Conservation (phyloP, 2,113 vertebrate species). For the Microtus pennsylvanicus region DNA sequence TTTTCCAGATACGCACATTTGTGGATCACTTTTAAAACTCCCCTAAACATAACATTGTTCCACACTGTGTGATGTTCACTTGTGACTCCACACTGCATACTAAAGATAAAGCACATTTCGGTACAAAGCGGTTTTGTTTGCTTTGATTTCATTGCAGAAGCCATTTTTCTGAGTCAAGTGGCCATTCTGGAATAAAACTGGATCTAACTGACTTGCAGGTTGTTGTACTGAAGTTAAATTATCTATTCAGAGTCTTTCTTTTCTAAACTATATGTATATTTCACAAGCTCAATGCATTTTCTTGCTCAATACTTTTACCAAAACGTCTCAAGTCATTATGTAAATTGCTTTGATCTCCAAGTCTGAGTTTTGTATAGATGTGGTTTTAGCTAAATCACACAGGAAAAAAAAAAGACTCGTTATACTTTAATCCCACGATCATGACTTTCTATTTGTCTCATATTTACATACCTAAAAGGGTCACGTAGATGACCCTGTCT, state of each 20-base stretch:
- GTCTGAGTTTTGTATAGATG: slow-evolving; percentile 29
- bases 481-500: slow-evolving; percentile 46
- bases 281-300: slow-evolving; percentile 32
- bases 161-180: neutral
- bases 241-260: neutral
- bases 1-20: neutral
- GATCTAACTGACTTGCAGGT: neutral
- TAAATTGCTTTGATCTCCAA: slow-evolving; percentile 42
- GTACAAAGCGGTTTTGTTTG: neutral
- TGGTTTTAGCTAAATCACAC: slow-evolving; percentile 55
- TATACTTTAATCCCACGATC: slow-evolving; percentile 60
- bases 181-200: neutral
- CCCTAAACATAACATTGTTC: neutral
- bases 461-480: slow-evolving; percentile 69
- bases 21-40: neutral
- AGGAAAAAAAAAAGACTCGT: neutral
- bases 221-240: neutral
- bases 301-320: slow-evolving; percentile 38
- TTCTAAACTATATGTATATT: slow-evolving; percentile 22
- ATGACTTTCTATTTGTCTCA: slow-evolving; percentile 58
- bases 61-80: neutral
- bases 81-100: neutral
- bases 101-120: neutral
- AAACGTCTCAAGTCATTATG: slow-evolving; percentile 31
- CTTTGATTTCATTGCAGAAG: neutral